Conservation (phyloP, 2,888 invertebrate species). For the Biston stratarius region DNA sequence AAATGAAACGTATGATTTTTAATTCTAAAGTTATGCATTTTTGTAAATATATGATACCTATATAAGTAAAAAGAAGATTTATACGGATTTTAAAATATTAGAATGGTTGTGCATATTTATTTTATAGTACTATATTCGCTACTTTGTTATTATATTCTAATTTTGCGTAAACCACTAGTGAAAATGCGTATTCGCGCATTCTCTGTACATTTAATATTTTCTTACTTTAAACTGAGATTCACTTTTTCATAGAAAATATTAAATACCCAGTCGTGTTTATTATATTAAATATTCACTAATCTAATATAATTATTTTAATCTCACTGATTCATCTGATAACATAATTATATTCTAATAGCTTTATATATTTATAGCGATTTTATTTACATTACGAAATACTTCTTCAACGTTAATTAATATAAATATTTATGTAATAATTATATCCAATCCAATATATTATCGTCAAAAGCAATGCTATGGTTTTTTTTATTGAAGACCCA, state of each 20-base stretch:
- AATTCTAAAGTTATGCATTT: slow-evolving; percentile 10
- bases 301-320: slow-evolving; percentile 79
- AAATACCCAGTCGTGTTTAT: slow-evolving; percentile 64
- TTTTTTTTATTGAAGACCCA: slow-evolving; percentile 42
- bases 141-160: slow-evolving; percentile 65
- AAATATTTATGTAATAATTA: slow-evolving; percentile 24
- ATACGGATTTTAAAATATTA: slow-evolving; percentile 61
- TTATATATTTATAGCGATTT: slow-evolving; percentile 73
- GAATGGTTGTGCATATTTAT: slow-evolving; percentile 72
- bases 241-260: slow-evolving; percentile 60
- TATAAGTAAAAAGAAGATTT: slow-evolving; percentile 56
- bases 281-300: slow-evolving; percentile 50
- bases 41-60: background rate
- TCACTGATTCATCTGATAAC: slow-evolving; percentile 82
- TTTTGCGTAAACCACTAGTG: slow-evolving; percentile 71
- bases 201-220: slow-evolving; percentile 71
- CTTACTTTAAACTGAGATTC: slow-evolving; percentile 68
- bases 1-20: slow-evolving; percentile 18
- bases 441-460: slow-evolving; percentile 39
- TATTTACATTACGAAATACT: slow-evolving; percentile 77
- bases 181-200: slow-evolving; percentile 59
- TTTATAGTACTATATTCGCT: slow-evolving; percentile 64
- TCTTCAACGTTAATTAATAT: slow-evolving; percentile 51
- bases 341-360: slow-evolving; percentile 76
- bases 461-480: slow-evolving; percentile 59